phyloP scores from a whole-genome alignment of 2,797 vertebrate species.

The Myotis planiceps region DNA sequence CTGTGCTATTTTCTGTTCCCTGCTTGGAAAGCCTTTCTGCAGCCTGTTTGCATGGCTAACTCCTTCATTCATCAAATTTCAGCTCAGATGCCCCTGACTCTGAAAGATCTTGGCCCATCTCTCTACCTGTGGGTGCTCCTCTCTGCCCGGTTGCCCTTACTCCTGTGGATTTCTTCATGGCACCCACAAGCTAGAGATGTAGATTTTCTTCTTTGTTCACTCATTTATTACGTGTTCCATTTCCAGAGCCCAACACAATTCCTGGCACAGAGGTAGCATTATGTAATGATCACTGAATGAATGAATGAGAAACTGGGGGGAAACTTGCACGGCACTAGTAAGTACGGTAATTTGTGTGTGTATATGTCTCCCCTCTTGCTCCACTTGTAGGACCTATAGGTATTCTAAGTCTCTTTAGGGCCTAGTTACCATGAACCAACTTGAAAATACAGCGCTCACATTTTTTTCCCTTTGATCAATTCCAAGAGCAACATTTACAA shows the following conservation, averaged over 20 bases:
- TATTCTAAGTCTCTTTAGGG: background rate
- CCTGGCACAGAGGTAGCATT: background rate
- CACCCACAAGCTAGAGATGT: background rate
- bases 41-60: background rate
- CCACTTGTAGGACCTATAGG: background rate
- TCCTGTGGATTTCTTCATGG: background rate
- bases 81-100: background rate
- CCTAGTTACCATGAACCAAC: background rate
- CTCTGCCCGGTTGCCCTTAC: background rate
- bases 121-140: background rate
- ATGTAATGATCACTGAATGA: background rate
- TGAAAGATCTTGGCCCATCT: background rate
- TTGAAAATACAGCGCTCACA: background rate
- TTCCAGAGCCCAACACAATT: background rate
- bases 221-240: background rate
- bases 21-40: background rate
- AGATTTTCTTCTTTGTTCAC: background rate
- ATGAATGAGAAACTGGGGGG: background rate
- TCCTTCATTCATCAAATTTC: background rate
- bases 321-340: background rate
- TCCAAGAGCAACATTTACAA: constrained; percentile 48
- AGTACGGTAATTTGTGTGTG: background rate
- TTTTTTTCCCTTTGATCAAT: constrained; percentile 4
- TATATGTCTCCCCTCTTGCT: background rate
- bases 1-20: background rate